A percentile compares a stretch with the other conserved stretches of the same genome.
These are phyloP conservation scores for Sinohyriopsis cumingii DNA, from an alignment of 2,888 invertebrate genomes.

Conservation along the genomic window DNA sequence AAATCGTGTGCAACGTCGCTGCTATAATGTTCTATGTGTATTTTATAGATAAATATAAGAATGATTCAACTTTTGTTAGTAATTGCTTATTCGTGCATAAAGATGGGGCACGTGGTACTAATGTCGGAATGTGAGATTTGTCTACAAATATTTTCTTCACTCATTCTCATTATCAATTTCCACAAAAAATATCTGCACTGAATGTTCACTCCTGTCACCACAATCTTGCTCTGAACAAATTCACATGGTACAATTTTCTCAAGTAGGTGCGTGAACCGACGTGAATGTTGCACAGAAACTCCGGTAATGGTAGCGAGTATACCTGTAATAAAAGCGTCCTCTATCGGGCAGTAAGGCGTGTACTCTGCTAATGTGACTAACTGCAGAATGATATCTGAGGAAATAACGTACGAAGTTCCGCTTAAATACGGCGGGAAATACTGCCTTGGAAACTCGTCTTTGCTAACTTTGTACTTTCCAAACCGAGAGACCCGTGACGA, in stretches of 20 bases:
- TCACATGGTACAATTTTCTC: conserved; percentile 31
- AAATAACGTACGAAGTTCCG: conserved; percentile 52
- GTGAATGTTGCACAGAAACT: conserved; percentile 20
- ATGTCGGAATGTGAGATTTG: too few species aligned
- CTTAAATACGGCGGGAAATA: conserved; percentile 48
- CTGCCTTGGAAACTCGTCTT: conserved; percentile 32
- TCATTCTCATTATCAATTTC: too few species aligned
- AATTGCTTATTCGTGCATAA: too few species aligned
- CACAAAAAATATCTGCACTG: too few species aligned
- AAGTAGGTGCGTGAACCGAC: conserved; percentile 35
- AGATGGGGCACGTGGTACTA: too few species aligned
- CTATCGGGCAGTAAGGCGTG: conserved; percentile 49
- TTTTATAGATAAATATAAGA: too few species aligned
- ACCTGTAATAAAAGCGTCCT: conserved; percentile 60
- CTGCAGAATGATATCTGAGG: conserved; percentile 33
- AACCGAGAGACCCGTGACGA: conserved; percentile 30
- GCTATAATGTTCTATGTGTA: too few species aligned
- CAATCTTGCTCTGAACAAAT: conserved; percentile 18
- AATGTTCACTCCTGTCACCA: too few species aligned
- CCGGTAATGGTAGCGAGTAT: conserved; percentile 42
- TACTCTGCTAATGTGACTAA: conserved; percentile 41
- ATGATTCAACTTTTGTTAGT: too few species aligned
- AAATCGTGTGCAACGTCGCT: too few species aligned
- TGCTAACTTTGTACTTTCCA: conserved; percentile 47
- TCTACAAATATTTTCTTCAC: too few species aligned